Conservation (phyloP, 37 sponge, comb jelly and placozoan genomes). For the Spongia lamella region DNA sequence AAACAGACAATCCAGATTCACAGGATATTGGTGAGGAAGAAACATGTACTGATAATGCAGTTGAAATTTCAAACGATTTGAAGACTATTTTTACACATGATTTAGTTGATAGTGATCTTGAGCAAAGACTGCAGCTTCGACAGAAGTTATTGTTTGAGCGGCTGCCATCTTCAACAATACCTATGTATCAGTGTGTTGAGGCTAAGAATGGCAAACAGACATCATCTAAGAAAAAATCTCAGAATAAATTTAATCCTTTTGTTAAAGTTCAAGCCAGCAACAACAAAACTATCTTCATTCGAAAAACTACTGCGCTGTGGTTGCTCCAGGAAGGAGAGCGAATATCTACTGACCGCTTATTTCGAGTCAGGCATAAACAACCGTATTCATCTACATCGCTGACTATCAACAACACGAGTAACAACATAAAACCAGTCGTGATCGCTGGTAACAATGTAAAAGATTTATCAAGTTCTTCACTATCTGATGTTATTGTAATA, state of each 20-base stretch:
- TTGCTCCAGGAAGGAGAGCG: too few relatives aligned
- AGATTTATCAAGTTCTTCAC: too few relatives aligned
- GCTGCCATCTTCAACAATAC: not conserved
- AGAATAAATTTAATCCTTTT: constrained; percentile 1
- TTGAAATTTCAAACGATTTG: not conserved
- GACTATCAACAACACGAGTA: too few relatives aligned
- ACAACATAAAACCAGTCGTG: too few relatives aligned
- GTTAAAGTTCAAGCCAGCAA: not conserved
- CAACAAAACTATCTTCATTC: too few relatives aligned
- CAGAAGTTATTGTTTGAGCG: not conserved
- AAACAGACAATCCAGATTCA: not conserved
- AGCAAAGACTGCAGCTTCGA: not conserved
- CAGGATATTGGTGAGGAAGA: not conserved
- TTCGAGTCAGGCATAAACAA: constrained; percentile 22
- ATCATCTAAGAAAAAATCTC: not conserved
- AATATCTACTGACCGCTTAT: constrained; percentile 19
- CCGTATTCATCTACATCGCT: constrained; percentile 1
- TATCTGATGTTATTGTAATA: too few relatives aligned
- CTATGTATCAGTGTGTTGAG: constrained; percentile 5
- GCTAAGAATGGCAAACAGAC: too few relatives aligned
- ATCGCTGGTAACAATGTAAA: too few relatives aligned
- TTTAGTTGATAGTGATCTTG: too few relatives aligned
- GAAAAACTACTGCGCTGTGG: too few relatives aligned
- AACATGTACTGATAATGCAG: not conserved
- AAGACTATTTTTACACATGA: too few relatives aligned